Evolutionary conservation across 2,113 vertebrate species (phyloP).

Genomic region (Gulo gulo): DNA sequence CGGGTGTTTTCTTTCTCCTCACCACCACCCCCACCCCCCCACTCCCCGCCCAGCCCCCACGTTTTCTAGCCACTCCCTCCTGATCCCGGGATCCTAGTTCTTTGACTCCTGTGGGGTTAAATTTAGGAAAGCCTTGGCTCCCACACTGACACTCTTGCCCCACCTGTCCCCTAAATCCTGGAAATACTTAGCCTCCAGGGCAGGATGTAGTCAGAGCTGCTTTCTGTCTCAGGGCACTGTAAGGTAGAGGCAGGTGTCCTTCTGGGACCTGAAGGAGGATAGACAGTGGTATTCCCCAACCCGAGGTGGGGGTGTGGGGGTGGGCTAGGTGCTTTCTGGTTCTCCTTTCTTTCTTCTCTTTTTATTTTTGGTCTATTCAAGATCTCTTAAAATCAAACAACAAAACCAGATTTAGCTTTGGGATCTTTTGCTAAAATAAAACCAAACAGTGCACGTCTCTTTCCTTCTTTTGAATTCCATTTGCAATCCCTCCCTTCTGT

Average conservation of each 20-base stretch:
- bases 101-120: neutral
- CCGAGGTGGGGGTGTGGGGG: accelerated
- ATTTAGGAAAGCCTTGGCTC: neutral
- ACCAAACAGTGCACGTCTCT: neutral
- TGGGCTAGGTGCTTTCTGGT: neutral
- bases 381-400: neutral
- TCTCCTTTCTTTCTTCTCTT: neutral
- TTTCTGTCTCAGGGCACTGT: neutral
- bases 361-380: neutral
- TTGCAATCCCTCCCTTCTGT: neutral
- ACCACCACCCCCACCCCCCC: neutral
- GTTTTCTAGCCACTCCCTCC: neutral
- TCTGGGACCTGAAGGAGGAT: neutral
- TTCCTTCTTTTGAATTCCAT: neutral
- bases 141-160: neutral
- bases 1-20: neutral
- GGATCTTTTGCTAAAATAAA: neutral
- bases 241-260: no score
- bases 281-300: neutral
- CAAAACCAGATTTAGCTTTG: neutral
- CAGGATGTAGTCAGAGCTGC: no score
- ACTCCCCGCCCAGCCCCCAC: neutral
- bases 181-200: neutral
- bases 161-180: neutral
- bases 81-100: neutral